Evolutionary conservation across 1,140 invertebrate species (phyloP).

Genomic region (Drosophila sulfurigaster): DNA sequence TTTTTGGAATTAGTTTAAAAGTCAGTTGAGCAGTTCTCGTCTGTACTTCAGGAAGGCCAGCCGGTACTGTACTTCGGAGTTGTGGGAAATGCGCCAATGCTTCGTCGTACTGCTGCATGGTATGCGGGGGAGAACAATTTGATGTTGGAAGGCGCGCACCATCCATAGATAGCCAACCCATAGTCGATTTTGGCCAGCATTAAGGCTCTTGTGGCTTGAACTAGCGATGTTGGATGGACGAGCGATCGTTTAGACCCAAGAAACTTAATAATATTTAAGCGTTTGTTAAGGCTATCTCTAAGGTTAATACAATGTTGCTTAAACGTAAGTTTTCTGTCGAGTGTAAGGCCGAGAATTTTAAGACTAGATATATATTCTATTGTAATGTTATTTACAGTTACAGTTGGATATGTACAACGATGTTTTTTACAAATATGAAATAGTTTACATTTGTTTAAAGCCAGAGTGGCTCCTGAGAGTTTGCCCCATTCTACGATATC

Average conservation of each 20-base stretch:
- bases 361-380: constrained; percentile 4
- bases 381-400: constrained; percentile 24
- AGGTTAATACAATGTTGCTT: constrained; percentile 6
- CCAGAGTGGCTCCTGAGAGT: too few relatives aligned
- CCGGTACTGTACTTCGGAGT: too few relatives aligned
- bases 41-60: not conserved
- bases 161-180: too few relatives aligned
- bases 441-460: too few relatives aligned
- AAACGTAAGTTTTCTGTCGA: constrained; percentile 22
- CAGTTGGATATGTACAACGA: too few relatives aligned
- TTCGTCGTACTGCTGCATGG: constrained; percentile 13
- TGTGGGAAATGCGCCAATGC: constrained; percentile 12
- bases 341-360: not conserved
- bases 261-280: constrained; percentile 27
- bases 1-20: not conserved
- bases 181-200: too few relatives aligned
- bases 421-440: too few relatives aligned
- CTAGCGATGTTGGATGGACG: constrained; percentile 16
- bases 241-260: constrained; percentile 10
- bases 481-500: too few relatives aligned
- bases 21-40: not conserved
- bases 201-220: too few relatives aligned
- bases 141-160: too few relatives aligned
- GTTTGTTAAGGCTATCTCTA: constrained; percentile 19
- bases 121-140: too few relatives aligned